Percentiles rank a stretch among this genome's conserved stretches.
Evolutionary conservation across 2,888 invertebrate genomes (phyloP).

Genomic region (Agriotes lineatus): DNA sequence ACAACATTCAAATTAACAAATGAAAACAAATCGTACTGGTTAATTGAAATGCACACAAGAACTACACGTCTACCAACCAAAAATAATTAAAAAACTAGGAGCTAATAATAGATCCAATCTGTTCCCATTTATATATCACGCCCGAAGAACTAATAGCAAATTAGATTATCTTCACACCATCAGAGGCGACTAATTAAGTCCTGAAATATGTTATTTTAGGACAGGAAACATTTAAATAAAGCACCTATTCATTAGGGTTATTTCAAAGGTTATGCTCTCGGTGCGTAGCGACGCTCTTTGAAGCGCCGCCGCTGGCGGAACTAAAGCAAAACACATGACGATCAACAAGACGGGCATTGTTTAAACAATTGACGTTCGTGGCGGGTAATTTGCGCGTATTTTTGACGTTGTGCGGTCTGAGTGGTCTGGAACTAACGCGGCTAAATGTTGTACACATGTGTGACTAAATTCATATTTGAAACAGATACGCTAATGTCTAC

Average conservation of each 20-base stretch:
- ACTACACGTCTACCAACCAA: too few species aligned
- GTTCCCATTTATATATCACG: background rate
- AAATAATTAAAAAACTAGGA: too few species aligned
- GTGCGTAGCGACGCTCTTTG: slow-evolving; percentile 59
- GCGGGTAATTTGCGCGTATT: slow-evolving; percentile 60
- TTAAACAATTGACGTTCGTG: slow-evolving; percentile 60
- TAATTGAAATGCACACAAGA: too few species aligned
- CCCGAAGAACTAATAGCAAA: slow-evolving; percentile 44
- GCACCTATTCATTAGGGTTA: slow-evolving; percentile 62
- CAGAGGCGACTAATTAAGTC: slow-evolving; percentile 59
- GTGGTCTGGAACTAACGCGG: slow-evolving; percentile 53
- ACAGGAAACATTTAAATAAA: slow-evolving; percentile 64
- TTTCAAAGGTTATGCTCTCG: slow-evolving; percentile 54
- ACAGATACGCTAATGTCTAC: slow-evolving; percentile 51
- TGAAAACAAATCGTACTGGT: too few species aligned
- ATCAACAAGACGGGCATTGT: slow-evolving; percentile 59
- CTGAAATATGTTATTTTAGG: slow-evolving; percentile 61
- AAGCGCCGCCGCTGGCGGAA: slow-evolving; percentile 60
- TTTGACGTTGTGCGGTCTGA: slow-evolving; percentile 57
- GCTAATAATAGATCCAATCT: too few species aligned
- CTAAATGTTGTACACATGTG: slow-evolving; percentile 55
- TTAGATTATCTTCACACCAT: slow-evolving; percentile 58
- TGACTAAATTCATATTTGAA: slow-evolving; percentile 52
- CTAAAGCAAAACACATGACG: slow-evolving; percentile 63
- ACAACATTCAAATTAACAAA: too few species aligned